Conservation (phyloP, 2,113 vertebrate species). For the Gallinago paraguaiae region DNA sequence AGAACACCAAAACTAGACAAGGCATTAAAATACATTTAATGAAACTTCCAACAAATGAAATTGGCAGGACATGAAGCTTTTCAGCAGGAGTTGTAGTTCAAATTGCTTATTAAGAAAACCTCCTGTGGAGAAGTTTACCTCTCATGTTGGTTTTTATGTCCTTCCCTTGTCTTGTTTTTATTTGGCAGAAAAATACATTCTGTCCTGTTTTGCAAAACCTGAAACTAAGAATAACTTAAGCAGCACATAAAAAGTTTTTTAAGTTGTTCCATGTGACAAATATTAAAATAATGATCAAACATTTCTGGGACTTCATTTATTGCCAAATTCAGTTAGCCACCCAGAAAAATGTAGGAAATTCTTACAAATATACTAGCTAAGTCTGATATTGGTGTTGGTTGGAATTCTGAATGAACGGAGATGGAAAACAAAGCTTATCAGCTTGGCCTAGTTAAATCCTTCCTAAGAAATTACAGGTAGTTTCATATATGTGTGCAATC, state of each 20-base stretch:
- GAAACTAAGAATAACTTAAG: background rate
- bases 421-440: background rate
- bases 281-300: background rate
- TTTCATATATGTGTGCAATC: background rate
- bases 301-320: background rate
- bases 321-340: background rate
- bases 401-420: background rate
- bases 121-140: constrained; percentile 45
- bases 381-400: background rate
- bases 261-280: background rate
- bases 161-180: constrained; percentile 45
- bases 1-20: constrained; percentile 57
- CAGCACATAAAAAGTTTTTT: background rate
- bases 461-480: background rate
- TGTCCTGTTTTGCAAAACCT: constrained; percentile 13
- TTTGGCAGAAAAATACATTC: constrained; percentile 41
- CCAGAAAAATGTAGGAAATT: background rate
- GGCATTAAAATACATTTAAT: constrained; percentile 68
- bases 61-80: constrained; percentile 47
- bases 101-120: constrained; percentile 68
- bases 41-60: constrained; percentile 60
- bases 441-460: background rate
- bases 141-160: constrained; percentile 6
- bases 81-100: constrained; percentile 12
- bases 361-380: background rate